A percentile compares a stretch with the other conserved stretches of the same genome.
Conservation (phyloP, 2,888 invertebrate genomes). For the Platerodrilus igneus region DNA sequence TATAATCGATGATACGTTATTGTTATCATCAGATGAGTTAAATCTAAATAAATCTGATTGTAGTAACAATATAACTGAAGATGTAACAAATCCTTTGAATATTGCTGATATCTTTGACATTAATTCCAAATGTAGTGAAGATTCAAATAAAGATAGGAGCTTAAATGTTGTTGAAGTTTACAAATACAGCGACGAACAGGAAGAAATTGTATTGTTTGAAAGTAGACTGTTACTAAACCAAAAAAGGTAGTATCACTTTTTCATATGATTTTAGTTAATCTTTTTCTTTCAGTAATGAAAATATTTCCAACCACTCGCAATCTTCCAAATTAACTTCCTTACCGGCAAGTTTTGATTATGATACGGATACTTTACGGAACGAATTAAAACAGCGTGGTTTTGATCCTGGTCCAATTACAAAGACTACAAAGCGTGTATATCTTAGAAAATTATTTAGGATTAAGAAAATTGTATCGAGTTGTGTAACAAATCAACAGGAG, state of each 20-base stretch:
- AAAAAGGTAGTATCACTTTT: conserved; percentile 5
- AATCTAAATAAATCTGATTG: conserved; percentile 3
- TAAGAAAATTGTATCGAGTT: not conserved
- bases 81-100: conserved; percentile 51
- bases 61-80: conserved; percentile 7
- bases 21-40: not conserved
- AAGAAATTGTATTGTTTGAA: conserved; percentile 67
- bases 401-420: conserved; percentile 73
- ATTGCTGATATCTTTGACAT: too few species aligned
- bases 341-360: conserved; percentile 60
- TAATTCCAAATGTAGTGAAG: too few species aligned
- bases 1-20: conserved; percentile 23
- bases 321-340: conserved; percentile 44
- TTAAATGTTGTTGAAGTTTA: too few species aligned
- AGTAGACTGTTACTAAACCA: conserved; percentile 53
- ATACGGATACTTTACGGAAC: conserved; percentile 60
- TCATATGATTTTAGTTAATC: conserved; percentile 1
- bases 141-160: too few species aligned
- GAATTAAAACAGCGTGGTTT: conserved; percentile 62
- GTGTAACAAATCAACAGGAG: conserved; percentile 2
- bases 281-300: conserved; percentile 18
- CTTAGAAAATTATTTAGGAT: conserved; percentile 56
- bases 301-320: conserved; percentile 20
- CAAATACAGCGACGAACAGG: conserved; percentile 67
- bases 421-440: conserved; percentile 72